A percentile compares a stretch with the other conserved stretches of the same genome.
phyloP scores from a whole-genome alignment of 2,888 invertebrate genomes.

The Orthosia cruda region DNA sequence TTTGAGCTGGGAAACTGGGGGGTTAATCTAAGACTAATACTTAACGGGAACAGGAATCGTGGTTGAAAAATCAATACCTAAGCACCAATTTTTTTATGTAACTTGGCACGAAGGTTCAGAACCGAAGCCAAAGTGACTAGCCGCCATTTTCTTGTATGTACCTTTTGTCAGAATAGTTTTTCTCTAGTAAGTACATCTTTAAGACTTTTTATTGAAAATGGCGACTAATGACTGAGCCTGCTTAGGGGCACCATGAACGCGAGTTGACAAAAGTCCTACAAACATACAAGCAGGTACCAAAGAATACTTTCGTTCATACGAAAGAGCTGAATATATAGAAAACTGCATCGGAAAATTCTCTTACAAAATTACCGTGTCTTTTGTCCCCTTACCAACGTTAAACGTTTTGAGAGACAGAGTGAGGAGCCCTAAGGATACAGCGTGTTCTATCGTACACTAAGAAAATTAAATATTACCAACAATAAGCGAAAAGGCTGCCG shows the following conservation, averaged over 20 bases:
- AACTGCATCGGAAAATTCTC: not conserved
- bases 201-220: not conserved
- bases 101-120: not conserved
- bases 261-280: not conserved
- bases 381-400: slow-evolving; percentile 24
- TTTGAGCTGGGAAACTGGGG: too few species aligned
- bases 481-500: slow-evolving; percentile 29
- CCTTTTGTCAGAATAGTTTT: not conserved
- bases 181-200: not conserved
- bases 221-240: not conserved
- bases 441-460: slow-evolving; percentile 31
- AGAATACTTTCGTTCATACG: not conserved
- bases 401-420: slow-evolving; percentile 21
- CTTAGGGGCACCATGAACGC: not conserved
- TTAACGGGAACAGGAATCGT: not conserved
- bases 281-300: not conserved
- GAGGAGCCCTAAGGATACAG: slow-evolving; percentile 53
- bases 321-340: not conserved
- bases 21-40: slow-evolving; percentile 23
- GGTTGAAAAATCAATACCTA: not conserved
- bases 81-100: not conserved
- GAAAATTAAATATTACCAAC: slow-evolving; percentile 39
- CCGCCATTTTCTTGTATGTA: not conserved
- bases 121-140: not conserved
- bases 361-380: slow-evolving; percentile 4